Evolutionary conservation across 2,888 invertebrate species (phyloP).

Genomic region (Drosophila mercatorum): DNA sequence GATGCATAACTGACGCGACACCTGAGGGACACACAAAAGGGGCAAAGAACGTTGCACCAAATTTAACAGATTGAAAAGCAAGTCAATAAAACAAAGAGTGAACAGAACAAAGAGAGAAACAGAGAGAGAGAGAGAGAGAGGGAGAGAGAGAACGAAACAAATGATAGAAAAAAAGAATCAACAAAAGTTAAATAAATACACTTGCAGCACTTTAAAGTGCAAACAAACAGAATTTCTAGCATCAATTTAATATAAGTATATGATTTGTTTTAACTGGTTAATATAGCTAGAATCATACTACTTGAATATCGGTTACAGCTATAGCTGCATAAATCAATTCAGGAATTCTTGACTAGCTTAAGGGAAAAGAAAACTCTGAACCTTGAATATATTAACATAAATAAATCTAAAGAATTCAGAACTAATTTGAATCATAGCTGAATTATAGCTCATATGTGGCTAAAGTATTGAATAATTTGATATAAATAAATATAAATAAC

Average conservation of each 20-base stretch:
- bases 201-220: background rate
- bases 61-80: conserved; percentile 50
- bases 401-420: no score
- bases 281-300: no score
- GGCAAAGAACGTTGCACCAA: conserved; percentile 24
- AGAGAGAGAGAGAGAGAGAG: background rate
- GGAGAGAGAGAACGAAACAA: background rate
- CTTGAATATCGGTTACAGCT: no score
- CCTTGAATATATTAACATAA: no score
- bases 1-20: conserved; percentile 54
- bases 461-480: no score
- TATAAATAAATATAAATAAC: no score
- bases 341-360: no score
- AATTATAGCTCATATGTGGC: no score
- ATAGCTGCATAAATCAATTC: no score
- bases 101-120: conserved; percentile 10
- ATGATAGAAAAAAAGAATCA: background rate
- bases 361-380: no score
- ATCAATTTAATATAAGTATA: background rate
- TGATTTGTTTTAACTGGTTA: no score
- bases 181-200: conserved; percentile 1
- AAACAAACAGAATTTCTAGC: background rate
- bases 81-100: conserved; percentile 36
- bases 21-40: conserved; percentile 30
- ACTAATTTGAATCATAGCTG: no score